phyloP scores from a whole-genome alignment of 2,113 vertebrate species.

The Opisthocomus hoazin region DNA sequence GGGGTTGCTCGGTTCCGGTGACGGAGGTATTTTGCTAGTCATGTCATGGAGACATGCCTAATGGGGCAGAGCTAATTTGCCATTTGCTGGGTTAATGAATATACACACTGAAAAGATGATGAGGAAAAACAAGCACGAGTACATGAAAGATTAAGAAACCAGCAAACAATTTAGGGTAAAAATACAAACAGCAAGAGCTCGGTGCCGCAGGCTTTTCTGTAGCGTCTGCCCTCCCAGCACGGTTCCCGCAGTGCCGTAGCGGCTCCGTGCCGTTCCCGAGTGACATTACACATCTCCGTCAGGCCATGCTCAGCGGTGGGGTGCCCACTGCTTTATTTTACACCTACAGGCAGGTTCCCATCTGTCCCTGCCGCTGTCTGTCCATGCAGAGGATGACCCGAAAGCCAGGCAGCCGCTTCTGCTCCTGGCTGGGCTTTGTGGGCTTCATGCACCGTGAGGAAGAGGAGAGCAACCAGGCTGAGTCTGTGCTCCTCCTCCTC shows the following conservation, averaged over 20 bases:
- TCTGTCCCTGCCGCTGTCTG: background rate
- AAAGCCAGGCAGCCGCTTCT: background rate
- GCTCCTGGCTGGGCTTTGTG: background rate
- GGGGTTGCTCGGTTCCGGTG: background rate
- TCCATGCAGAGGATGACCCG: background rate
- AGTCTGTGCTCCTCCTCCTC: background rate
- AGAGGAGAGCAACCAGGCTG: background rate
- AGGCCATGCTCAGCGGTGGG: background rate
- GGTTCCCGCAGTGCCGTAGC: background rate
- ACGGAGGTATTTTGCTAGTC: background rate
- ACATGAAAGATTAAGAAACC: background rate
- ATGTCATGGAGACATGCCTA: background rate
- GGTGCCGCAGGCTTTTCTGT: background rate
- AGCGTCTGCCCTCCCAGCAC: background rate
- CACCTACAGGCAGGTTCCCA: background rate
- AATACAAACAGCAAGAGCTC: background rate
- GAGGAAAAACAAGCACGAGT: background rate
- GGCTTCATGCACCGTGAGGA: background rate
- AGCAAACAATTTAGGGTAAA: background rate
- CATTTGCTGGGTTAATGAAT: slow-evolving; percentile 16
- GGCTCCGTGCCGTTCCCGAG: background rate
- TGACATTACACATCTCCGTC: background rate
- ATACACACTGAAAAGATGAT: background rate
- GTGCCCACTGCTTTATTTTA: background rate
- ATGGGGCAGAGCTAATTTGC: slow-evolving; percentile 10